Evolutionary conservation across 1,140 invertebrate species (phyloP).

Genomic region (Trichonephila clavipes): DNA sequence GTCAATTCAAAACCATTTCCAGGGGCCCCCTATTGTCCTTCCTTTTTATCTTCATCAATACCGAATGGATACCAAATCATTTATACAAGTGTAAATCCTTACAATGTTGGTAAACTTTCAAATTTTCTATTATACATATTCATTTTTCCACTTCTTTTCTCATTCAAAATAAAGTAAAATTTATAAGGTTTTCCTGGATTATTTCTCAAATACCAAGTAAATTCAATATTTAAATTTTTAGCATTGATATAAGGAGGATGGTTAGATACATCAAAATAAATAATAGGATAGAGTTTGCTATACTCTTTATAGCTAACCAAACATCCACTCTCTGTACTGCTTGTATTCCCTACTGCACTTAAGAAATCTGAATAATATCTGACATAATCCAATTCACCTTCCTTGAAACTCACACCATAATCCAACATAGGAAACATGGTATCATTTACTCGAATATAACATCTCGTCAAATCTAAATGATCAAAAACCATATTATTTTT

Average conservation of each 20-base stretch:
- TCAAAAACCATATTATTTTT: constrained; percentile 2
- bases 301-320: background rate
- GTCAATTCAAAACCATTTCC: constrained; percentile 49
- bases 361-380: background rate
- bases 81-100: background rate
- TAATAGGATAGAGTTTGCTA: background rate
- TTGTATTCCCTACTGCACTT: background rate
- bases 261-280: background rate
- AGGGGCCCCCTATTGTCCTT: background rate
- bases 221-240: background rate
- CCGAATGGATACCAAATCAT: constrained; percentile 7
- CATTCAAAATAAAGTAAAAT: constrained; percentile 19
- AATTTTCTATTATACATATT: background rate
- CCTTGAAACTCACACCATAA: background rate
- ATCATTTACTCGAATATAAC: background rate
- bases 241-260: background rate
- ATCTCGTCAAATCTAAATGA: background rate
- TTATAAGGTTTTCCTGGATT: background rate
- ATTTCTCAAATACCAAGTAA: constrained; percentile 8
- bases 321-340: background rate
- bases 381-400: background rate
- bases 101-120: no score
- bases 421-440: background rate
- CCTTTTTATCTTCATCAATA: constrained; percentile 29
- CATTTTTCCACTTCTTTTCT: background rate